Conservation (phyloP, 2,797 vertebrate species). For the Diglossa cyanea region DNA sequence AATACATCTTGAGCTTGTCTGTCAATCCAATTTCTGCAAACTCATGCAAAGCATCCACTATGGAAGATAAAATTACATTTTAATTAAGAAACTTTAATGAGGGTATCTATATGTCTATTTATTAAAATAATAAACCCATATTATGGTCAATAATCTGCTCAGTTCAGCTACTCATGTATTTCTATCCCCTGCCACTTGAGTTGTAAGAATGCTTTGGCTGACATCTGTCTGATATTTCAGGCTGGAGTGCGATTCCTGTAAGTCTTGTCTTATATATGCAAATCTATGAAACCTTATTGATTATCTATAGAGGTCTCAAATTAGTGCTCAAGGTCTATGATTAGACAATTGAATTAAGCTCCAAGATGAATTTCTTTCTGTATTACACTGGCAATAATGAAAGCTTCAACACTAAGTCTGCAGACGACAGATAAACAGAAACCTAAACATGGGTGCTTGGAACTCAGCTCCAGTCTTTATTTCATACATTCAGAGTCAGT, state of each 20-base stretch:
- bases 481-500: neutral
- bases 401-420: neutral
- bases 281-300: neutral
- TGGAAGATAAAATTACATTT: neutral
- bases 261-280: neutral
- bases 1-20: neutral
- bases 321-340: neutral
- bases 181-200: neutral
- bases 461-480: neutral
- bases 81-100: neutral
- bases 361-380: neutral
- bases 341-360: neutral
- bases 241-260: neutral
- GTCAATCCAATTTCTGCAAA: neutral
- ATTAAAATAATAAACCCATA: neutral
- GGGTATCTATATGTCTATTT: neutral
- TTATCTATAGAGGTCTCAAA: neutral
- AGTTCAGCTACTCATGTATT: neutral
- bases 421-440: neutral
- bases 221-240: neutral
- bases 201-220: neutral
- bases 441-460: rapidly evolving
- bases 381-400: neutral
- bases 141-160: neutral
- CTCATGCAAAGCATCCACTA: neutral